phyloP scores from a whole-genome alignment of 2,113 vertebrate genomes.

The Thomomys bottae region DNA sequence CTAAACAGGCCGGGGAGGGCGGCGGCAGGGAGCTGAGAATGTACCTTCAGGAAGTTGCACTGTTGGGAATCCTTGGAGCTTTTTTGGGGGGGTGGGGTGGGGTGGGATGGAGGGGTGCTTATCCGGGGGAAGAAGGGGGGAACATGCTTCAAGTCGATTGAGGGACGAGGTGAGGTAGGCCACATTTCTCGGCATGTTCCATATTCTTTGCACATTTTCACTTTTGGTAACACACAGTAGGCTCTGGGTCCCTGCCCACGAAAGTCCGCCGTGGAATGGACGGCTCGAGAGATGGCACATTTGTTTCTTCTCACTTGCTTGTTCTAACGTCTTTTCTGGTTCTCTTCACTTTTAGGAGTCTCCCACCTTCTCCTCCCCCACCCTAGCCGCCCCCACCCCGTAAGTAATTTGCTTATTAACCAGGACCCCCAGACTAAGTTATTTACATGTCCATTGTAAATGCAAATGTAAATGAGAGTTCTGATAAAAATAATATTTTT shows the following conservation, averaged over 20 bases:
- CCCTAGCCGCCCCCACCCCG: background rate
- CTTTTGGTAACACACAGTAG: slow-evolving; percentile 83
- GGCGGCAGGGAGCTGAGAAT: slow-evolving; percentile 83
- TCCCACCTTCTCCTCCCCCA: background rate
- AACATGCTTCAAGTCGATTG: background rate
- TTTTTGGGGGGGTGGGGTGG: slow-evolving; percentile 75
- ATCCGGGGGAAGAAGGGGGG: slow-evolving; percentile 44
- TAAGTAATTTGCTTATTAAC: slow-evolving; percentile 83
- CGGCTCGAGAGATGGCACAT: slow-evolving; percentile 73
- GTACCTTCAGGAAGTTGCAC: slow-evolving; percentile 91
- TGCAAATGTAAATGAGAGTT: slow-evolving; percentile 98
- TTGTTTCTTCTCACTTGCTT: slow-evolving; percentile 80
- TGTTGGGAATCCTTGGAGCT: slow-evolving; percentile 83
- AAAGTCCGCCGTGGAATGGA: slow-evolving; percentile 60
- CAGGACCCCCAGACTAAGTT: slow-evolving; percentile 86
- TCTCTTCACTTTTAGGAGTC: slow-evolving; percentile 62
- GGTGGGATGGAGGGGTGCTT: no score
- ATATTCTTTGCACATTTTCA: slow-evolving; percentile 89
- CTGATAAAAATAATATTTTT: slow-evolving; percentile 91
- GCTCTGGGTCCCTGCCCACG: slow-evolving; percentile 80
- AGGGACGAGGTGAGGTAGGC: slow-evolving; percentile 78
- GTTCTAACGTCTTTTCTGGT: slow-evolving; percentile 75
- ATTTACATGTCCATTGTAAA: slow-evolving; percentile 92
- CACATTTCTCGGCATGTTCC: slow-evolving; percentile 84
- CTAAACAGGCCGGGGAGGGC: slow-evolving; percentile 83